Evolutionary conservation across 2,797 vertebrate genomes (phyloP).

Genomic region (Morus bassanus): DNA sequence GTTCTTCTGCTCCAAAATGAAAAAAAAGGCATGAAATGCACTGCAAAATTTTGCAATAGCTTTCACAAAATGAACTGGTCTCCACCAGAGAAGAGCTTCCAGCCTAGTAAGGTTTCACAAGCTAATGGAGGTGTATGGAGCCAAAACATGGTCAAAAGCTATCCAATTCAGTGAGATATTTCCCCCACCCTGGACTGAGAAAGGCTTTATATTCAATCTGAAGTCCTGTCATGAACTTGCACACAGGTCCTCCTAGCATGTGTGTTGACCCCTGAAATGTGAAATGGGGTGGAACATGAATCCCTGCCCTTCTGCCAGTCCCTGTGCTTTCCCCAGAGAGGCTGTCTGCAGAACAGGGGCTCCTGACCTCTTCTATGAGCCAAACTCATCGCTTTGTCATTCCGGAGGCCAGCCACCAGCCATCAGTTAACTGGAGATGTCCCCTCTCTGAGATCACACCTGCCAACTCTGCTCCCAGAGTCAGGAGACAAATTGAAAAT

Average conservation of each 20-base stretch:
- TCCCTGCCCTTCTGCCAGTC: not conserved
- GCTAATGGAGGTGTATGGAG: not conserved
- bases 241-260: fast-evolving
- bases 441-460: not conserved
- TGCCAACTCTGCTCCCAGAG: not conserved
- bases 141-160: not conserved
- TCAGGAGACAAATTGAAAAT: not conserved
- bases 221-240: not conserved
- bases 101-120: not conserved
- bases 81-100: not conserved
- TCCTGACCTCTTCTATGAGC: not conserved
- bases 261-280: not conserved
- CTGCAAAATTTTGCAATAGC: not conserved
- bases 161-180: not conserved
- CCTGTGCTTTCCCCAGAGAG: not conserved
- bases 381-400: not conserved
- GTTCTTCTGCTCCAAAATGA: not conserved
- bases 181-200: not conserved
- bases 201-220: not conserved
- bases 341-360: not conserved
- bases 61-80: not conserved
- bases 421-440: not conserved
- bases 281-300: not conserved
- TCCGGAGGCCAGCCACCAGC: not conserved
- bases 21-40: not conserved